These are phyloP conservation scores for Nemurella pictetii DNA, from an alignment of 2,888 invertebrate genomes.

Conservation along the genomic window DNA sequence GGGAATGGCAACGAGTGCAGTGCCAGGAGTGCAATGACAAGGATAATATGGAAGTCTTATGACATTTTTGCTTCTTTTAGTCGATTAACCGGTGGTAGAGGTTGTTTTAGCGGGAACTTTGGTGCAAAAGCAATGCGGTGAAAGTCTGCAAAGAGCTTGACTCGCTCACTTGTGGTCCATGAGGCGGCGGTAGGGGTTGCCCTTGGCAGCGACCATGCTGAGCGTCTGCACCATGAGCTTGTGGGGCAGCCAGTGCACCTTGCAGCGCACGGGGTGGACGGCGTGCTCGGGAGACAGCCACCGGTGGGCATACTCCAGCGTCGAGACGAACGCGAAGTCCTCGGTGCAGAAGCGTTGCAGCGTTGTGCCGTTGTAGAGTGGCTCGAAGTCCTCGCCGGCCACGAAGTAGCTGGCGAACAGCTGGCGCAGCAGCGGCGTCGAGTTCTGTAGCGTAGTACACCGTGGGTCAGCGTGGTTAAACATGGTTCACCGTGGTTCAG, in stretches of 20 bases:
- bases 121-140: no score
- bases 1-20: neutral
- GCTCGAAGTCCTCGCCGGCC: neutral
- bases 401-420: neutral
- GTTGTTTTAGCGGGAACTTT: no score
- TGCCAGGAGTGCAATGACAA: neutral
- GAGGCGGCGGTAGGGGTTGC: neutral
- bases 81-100: no score
- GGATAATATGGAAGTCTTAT: no score
- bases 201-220: neutral
- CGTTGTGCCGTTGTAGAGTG: neutral
- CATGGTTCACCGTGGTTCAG: no score
- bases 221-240: neutral
- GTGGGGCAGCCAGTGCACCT: neutral
- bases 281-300: neutral
- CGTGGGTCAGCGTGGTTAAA: neutral
- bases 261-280: neutral
- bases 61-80: no score
- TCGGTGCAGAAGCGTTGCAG: neutral
- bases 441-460: neutral
- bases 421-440: neutral
- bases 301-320: neutral
- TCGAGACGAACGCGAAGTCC: neutral
- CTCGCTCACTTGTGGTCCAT: neutral
- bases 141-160: no score